Evolutionary conservation across 2,113 vertebrate species (phyloP).

Genomic region (Ciconia boyciana): DNA sequence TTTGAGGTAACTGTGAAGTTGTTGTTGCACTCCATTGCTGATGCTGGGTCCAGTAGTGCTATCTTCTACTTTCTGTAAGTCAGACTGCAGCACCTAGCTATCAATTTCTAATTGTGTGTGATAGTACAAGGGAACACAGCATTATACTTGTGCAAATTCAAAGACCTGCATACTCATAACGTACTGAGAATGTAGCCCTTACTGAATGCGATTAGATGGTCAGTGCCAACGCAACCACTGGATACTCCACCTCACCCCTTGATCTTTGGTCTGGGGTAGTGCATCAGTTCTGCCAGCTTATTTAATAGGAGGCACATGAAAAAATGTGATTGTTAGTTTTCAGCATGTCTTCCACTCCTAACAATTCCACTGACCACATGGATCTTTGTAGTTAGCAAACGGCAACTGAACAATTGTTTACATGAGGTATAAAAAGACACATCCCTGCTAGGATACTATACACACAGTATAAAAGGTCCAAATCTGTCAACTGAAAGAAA

Average conservation of each 20-base stretch:
- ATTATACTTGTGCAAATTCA: background rate
- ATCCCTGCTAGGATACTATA: background rate
- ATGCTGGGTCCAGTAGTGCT: background rate
- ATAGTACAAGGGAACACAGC: background rate
- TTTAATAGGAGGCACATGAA: background rate
- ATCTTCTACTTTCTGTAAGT: background rate
- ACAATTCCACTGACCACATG: background rate
- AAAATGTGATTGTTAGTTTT: background rate
- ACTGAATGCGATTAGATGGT: background rate
- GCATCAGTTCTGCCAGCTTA: background rate
- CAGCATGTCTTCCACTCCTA: background rate
- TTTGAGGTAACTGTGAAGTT: background rate
- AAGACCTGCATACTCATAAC: background rate
- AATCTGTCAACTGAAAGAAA: background rate
- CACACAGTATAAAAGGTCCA: background rate
- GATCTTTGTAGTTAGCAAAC: background rate
- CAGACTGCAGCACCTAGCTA: background rate
- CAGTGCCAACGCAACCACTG: background rate
- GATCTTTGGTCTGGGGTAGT: background rate
- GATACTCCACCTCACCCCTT: background rate
- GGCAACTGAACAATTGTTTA: background rate
- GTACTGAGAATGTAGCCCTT: background rate
- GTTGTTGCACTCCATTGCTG: background rate
- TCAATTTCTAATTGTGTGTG: background rate
- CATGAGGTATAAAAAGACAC: background rate